Evolutionary conservation across 2,888 invertebrate species (phyloP).

Genomic region (Plagodis dolabraria): DNA sequence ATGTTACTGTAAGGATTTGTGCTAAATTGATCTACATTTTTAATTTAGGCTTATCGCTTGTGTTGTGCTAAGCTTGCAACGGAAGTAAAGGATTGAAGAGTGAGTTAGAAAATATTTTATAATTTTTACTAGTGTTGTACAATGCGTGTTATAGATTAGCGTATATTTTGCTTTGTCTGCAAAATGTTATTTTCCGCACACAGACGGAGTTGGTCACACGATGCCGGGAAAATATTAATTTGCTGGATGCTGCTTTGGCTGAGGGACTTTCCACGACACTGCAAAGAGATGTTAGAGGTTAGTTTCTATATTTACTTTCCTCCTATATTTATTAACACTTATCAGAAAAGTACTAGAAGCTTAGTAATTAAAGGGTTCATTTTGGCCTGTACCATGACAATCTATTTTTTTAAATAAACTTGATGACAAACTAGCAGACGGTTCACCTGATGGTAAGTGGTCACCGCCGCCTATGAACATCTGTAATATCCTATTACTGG

Average conservation of each 20-base stretch:
- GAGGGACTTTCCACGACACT: conserved; percentile 81
- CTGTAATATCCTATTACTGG: too few relatives aligned
- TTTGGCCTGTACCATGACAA: too few relatives aligned
- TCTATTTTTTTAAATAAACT: too few relatives aligned
- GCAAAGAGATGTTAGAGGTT: conserved; percentile 86
- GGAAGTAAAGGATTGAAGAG: conserved; percentile 42
- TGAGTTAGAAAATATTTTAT: conserved; percentile 48
- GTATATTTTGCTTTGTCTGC: conserved; percentile 9
- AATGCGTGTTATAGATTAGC: background rate
- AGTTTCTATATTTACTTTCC: conserved; percentile 41
- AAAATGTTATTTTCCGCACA: conserved; percentile 53
- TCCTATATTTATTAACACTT: too few relatives aligned
- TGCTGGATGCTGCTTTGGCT: conserved; percentile 89
- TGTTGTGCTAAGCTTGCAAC: conserved; percentile 39
- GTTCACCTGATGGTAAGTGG: too few relatives aligned
- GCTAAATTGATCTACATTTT: conserved; percentile 15
- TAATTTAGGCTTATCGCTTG: conserved; percentile 13
- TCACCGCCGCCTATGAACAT: too few relatives aligned
- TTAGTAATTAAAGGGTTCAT: too few relatives aligned
- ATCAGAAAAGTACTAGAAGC: too few relatives aligned
- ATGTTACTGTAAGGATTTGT: conserved; percentile 13
- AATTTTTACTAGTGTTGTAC: conserved; percentile 2
- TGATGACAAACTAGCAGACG: too few relatives aligned
- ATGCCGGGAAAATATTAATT: conserved; percentile 94
- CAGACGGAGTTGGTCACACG: conserved; percentile 94